Base-by-base conservation (phyloP, 1,140 invertebrate genomes). In the Eumeta japonica region DNA sequence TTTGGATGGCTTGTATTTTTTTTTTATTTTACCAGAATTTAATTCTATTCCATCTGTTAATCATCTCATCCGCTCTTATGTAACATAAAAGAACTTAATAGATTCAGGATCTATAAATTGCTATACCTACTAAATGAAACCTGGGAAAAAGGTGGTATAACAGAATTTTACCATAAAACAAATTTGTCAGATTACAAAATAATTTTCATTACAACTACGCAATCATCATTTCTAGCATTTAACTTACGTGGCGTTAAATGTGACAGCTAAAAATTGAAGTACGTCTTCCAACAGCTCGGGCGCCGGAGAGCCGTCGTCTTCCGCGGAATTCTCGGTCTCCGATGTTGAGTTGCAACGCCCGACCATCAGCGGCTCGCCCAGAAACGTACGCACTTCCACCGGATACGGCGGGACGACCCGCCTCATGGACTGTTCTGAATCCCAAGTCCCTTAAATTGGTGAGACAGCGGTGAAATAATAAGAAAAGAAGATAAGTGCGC, bases 161-260 rank as follows among this genome's bases (percentile, higher is more conserved):
- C n/a, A n/a, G n/a, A n/a, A n/a, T n/a, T n/a, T n/a, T n/a, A n/a
- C n/a, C n/a, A n/a, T n/a, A n/a, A n/a, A n/a, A n/a, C n/a, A n/a
- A n/a, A n/a, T n/a, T n/a, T n/a, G n/a, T n/a, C n/a, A n/a, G n/a
- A n/a, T n/a, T n/a, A n/a, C n/a, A n/a, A n/a, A n/a, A n/a, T n/a
- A n/a, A n/a, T n/a, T n/a, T n/a, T n/a, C n/a, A n/a, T n/a, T n/a
- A n/a, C n/a, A n/a, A n/a, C n/a, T n/a, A n/a, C n/a, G n/a, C n/a
- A n/a, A n/a, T n/a, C n/a, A n/a, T n/a, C n/a, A n/a, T n/a, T n/a
- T n/a, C n/a, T n/a, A n/a, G n/a, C n/a, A n/a, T n/a, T n/a, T 1
- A 10, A 51, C 55, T 63, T 57, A 77, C 76, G 57, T 70, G 15
- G 65, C 50, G 45, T 78, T 77, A 10, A 76, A 39, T 16, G 55